Base-by-base conservation (phyloP, 2,113 vertebrate species). In the Solea solea region DNA sequence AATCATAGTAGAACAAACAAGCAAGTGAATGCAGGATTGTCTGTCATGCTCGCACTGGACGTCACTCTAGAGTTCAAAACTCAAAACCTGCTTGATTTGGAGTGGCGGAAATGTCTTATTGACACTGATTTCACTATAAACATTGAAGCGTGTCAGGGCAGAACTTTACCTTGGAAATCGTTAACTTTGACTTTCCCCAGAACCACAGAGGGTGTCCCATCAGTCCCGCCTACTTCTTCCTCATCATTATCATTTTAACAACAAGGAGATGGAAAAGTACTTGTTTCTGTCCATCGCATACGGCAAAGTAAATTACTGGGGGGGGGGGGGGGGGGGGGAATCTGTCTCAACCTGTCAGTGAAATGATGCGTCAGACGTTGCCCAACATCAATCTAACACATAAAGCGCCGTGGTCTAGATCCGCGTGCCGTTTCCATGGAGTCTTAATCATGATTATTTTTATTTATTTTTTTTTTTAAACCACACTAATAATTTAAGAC, bases 291-390 rank as follows among this genome's bases (percentile, higher is more conserved):
- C 6, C 14, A 49, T 15, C 5, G 12, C 48, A 49, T 49, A 7
- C 14, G 6, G 34, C 5, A 44, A 44, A 44, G 21, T 48, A 12
- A n/a, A 58, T 74, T 78, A 63, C 27, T 44, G 72, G 74, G 75
- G 27, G n/a, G n/a, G n/a, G n/a, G n/a, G n/a, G n/a, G n/a, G n/a
- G n/a, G n/a, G n/a, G n/a, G n/a, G n/a, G n/a, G 78, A 75, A n/a
- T 48, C 44, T 48, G 62, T 70, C 42, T 61, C 64, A 64, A 76
- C 74, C 64, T 79, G 74, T 64, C 62, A 55, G 55, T 14, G 11
- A 9, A 1, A 72, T 60, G 59, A 44, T 41, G 68, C 64, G 44
- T 89, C 83, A 82, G 42, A 45, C 14, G 10, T 63, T 74, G 11
- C 69, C 45, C 50, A 78, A 78, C 14, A 76, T 44, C 52, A 39